Conservation (phyloP, 2,113 vertebrate genomes). For the Calyptommatus sinebrachiatus region DNA sequence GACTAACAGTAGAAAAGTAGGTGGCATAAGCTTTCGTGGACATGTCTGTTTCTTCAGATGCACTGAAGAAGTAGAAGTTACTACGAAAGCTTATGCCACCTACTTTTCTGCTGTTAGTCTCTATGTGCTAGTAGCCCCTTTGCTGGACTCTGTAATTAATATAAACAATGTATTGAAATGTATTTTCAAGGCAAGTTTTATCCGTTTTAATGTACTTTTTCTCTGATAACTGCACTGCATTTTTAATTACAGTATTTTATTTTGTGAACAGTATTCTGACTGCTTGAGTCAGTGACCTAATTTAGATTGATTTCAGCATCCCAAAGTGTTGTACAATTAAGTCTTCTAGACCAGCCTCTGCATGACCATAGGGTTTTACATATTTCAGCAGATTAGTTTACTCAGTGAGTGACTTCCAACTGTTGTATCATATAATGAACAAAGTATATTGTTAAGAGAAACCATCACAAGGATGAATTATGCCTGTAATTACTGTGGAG, state of each 20-base stretch:
- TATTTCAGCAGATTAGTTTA: background rate
- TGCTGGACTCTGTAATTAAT: too few relatives aligned
- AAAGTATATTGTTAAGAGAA: background rate
- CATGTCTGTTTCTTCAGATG: too few relatives aligned
- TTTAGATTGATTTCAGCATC: conserved; percentile 7
- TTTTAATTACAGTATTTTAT: background rate
- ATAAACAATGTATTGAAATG: background rate
- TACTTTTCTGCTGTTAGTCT: too few relatives aligned
- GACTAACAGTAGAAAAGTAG: too few relatives aligned
- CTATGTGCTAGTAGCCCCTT: too few relatives aligned
- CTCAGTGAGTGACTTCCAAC: background rate
- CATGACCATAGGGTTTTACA: background rate
- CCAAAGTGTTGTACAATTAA: conserved; percentile 8
- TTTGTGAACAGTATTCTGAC: background rate
- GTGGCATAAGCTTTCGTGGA: too few relatives aligned
- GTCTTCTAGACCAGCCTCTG: background rate
- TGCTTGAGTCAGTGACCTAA: background rate
- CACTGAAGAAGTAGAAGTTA: too few relatives aligned
- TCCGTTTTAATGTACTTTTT: background rate
- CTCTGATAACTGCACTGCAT: background rate
- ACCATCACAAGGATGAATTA: background rate
- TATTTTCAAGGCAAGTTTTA: background rate
- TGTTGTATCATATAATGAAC: background rate
- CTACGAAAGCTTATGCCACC: too few relatives aligned
- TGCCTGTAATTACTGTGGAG: background rate